Evolutionary conservation across 2,888 invertebrate species (phyloP).

Genomic region (Portevinia maculata): DNA sequence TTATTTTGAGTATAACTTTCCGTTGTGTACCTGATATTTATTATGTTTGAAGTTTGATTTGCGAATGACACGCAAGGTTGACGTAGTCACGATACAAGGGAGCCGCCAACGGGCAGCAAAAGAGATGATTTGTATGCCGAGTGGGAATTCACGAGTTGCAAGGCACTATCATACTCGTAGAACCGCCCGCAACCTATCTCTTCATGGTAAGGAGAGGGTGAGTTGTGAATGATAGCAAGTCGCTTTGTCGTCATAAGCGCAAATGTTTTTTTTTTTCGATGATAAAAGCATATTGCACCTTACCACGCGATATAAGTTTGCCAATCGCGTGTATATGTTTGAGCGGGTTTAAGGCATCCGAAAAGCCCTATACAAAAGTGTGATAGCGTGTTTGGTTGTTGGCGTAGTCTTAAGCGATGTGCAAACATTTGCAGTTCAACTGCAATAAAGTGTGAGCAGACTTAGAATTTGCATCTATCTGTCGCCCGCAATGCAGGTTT

Average conservation of each 20-base stretch:
- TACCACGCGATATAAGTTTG: conserved; percentile 70
- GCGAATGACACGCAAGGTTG: conserved; percentile 71
- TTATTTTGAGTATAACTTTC: conserved; percentile 55
- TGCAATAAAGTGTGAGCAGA: conserved; percentile 73
- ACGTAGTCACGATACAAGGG: conserved; percentile 66
- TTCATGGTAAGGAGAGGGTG: conserved; percentile 4
- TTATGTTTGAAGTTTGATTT: conserved; percentile 68
- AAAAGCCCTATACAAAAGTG: conserved; percentile 45
- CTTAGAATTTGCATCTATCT: conserved; percentile 44
- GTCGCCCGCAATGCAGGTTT: conserved; percentile 31
- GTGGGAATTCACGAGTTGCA: conserved; percentile 53
- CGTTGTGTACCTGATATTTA: conserved; percentile 47
- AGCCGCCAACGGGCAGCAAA: conserved; percentile 48
- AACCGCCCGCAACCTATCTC: conserved; percentile 24
- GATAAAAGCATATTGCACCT: conserved; percentile 48
- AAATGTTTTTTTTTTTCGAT: conserved; percentile 26
- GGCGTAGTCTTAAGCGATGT: conserved; percentile 72
- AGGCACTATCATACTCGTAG: conserved; percentile 22
- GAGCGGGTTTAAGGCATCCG: conserved; percentile 32
- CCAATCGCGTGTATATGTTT: conserved; percentile 51
- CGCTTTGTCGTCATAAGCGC: conserved; percentile 69
- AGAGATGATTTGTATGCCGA: conserved; percentile 67
- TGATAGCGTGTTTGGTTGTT: conserved; percentile 59
- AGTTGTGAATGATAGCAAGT: conserved; percentile 55
- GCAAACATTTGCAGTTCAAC: conserved; percentile 70